These are phyloP conservation scores for Crax fasciolata DNA, from an alignment of 2,797 vertebrate species.

Conservation along the genomic window DNA sequence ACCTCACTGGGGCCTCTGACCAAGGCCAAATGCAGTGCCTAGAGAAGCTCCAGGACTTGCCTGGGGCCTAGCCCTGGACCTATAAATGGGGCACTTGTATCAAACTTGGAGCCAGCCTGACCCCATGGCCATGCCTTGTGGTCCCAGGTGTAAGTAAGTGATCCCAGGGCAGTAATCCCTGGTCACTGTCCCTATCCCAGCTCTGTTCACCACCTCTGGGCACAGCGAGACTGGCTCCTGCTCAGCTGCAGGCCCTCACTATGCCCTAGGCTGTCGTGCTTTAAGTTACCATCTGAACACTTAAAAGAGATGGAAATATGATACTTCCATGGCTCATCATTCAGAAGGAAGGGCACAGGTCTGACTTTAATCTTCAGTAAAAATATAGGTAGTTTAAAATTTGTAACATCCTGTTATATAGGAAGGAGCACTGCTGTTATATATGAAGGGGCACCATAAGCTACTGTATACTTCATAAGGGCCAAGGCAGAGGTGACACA, in stretches of 20 bases:
- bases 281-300: background rate
- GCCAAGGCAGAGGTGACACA: rapidly evolving
- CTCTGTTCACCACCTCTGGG: background rate
- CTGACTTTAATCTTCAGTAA: background rate
- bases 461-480: rapidly evolving
- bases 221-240: no score
- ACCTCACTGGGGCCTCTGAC: background rate
- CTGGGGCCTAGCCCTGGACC: background rate
- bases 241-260: rapidly evolving
- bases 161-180: background rate
- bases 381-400: background rate
- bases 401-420: background rate
- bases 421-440: background rate
- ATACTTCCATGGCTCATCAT: rapidly evolving
- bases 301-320: no score
- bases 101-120: background rate
- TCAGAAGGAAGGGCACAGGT: background rate
- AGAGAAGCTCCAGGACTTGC: background rate
- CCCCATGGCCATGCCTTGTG: no score
- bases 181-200: rapidly evolving
- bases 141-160: no score
- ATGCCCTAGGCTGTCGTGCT: background rate
- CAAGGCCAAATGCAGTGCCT: rapidly evolving
- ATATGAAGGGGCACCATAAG: background rate
- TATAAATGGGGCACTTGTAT: rapidly evolving